These are phyloP conservation scores for Lathronympha strigana DNA, from an alignment of 2,888 invertebrate genomes.

Conservation along the genomic window DNA sequence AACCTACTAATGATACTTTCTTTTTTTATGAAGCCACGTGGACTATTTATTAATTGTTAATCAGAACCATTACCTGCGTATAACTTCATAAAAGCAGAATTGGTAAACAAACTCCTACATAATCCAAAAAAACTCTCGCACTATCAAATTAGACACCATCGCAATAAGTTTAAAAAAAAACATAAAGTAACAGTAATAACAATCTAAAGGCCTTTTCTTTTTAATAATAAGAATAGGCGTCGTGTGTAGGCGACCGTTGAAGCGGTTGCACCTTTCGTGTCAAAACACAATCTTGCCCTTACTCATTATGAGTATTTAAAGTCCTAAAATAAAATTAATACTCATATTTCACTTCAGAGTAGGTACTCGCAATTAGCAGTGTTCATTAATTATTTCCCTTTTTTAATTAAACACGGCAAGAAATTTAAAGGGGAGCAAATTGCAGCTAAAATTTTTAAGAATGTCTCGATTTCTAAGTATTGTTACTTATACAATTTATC, in stretches of 20 bases:
- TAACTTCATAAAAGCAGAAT: no score
- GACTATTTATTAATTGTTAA: no score
- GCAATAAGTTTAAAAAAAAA: background rate
- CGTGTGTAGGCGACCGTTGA: conserved; percentile 1
- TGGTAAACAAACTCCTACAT: no score
- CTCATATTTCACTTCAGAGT: conserved; percentile 41
- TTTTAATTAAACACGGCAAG: conserved; percentile 39
- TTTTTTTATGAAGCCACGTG: no score
- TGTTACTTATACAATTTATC: no score
- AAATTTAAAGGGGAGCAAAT: conserved; percentile 26
- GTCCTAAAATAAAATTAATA: conserved; percentile 43
- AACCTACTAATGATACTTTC: no score
- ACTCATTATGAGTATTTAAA: conserved; percentile 31
- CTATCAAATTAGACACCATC: background rate
- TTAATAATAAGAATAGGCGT: background rate
- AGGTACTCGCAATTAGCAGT: conserved; percentile 38
- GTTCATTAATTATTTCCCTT: conserved; percentile 39
- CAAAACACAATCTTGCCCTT: conserved; percentile 28
- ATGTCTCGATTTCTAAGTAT: conserved; percentile 31
- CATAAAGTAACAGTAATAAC: background rate
- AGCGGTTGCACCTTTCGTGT: conserved; percentile 28
- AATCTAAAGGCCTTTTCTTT: background rate
- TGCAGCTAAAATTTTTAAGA: conserved; percentile 19
- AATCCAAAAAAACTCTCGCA: no score
- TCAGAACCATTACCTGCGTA: no score